phyloP scores from a whole-genome alignment of 2,797 vertebrate species.

The Mus spretus region DNA sequence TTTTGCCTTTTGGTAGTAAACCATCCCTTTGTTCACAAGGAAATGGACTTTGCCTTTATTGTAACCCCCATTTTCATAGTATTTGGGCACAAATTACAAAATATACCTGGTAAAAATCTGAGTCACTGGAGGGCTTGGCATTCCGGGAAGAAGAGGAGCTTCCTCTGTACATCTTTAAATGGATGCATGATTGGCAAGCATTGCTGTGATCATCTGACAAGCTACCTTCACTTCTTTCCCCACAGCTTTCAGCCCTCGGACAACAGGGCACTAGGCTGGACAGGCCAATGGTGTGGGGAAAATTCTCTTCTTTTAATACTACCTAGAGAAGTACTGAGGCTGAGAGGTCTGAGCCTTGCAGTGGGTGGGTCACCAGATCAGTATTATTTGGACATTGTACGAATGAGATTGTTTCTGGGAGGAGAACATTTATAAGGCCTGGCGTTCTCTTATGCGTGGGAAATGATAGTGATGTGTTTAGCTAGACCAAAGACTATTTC shows the following conservation, averaged over 20 bases:
- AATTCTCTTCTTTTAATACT: background rate
- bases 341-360: background rate
- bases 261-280: background rate
- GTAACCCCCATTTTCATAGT: slow-evolving; percentile 63
- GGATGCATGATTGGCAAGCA: slow-evolving; percentile 28
- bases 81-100: slow-evolving; percentile 61
- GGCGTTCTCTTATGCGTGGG: background rate
- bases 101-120: slow-evolving; percentile 57
- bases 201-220: background rate
- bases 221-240: slow-evolving; percentile 13
- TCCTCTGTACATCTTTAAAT: slow-evolving; percentile 40
- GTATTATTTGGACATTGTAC: background rate
- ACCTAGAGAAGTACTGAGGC: background rate
- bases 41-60: slow-evolving; percentile 74
- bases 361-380: background rate
- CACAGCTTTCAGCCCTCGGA: background rate
- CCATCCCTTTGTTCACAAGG: slow-evolving; percentile 74
- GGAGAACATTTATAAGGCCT: background rate
- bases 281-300: background rate
- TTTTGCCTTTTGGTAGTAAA: slow-evolving; percentile 67
- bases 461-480: slow-evolving; percentile 30
- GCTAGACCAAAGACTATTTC: slow-evolving; percentile 46
- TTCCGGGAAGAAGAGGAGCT: slow-evolving; percentile 65
- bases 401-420: slow-evolving; percentile 6
- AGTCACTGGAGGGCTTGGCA: slow-evolving; percentile 35